Base-by-base conservation (phyloP, 30 jellyfish, hydroid and myxozoan genomes). In the Rhopilema esculentum region DNA sequence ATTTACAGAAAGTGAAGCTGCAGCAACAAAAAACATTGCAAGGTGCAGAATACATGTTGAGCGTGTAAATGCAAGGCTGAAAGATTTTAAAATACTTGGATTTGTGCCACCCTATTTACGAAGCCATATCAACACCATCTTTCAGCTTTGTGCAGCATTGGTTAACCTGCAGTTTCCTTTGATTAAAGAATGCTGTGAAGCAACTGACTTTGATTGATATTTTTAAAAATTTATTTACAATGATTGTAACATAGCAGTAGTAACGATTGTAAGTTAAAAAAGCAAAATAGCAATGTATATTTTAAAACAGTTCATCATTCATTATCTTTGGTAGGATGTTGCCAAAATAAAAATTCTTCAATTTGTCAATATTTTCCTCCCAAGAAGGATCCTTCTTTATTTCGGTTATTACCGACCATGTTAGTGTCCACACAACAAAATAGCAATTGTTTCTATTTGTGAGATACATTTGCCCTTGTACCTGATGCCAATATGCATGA, bases 61-160 rank as follows among this genome's bases (percentile, higher is more conserved):
- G 53, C 27, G 90, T 51, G 90, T 81, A 1, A 80, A 62, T 80
- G 82, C 81, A 1, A 64, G 90, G 72, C 4, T 80, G 22, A 67
- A 80, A 66, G 90, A 80, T 26, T 80, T 63, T 32, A 80, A 80
- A 27, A 8, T 80, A n/a, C n/a, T n/a, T n/a, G n/a, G n/a, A n/a
- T n/a, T n/a, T n/a, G n/a, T n/a, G n/a, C n/a, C n/a, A n/a, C n/a
- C n/a, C n/a, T n/a, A n/a, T n/a, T n/a, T n/a, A n/a, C n/a, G n/a
- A n/a, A n/a, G n/a, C n/a, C n/a, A n/a, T n/a, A n/a, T n/a, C n/a
- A n/a, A n/a, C n/a, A n/a, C n/a, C n/a, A n/a, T n/a, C n/a, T n/a
- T n/a, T n/a, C n/a, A n/a, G n/a, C n/a, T n/a, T n/a, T n/a, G n/a
- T n/a, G n/a, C n/a, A n/a, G n/a, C n/a, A n/a, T n/a, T n/a, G n/a